Evolutionary conservation across 1,140 invertebrate genomes (phyloP), one percentile per base, ranked within the genome.

Genomic region (Drosophila mauritiana): DNA sequence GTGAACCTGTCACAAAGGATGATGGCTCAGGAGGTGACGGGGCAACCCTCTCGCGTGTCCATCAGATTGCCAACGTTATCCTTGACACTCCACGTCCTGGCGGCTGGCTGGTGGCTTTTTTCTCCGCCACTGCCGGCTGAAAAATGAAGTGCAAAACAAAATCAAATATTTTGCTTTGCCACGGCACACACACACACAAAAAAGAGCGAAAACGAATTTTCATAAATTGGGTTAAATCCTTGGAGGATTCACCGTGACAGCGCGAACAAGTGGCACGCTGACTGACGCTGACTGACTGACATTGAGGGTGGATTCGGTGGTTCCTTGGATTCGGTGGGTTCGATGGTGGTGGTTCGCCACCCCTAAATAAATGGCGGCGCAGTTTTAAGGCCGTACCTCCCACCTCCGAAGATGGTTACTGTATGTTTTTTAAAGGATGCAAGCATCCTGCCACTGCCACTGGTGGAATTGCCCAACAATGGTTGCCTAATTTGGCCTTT

Each of bases 211-310:
- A 63, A 63, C 68, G 42, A 74, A 86, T 89, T 80, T 88, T 88
- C 84, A 88, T 88, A 89, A 88, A 89, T 88, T 88, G 84, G 84
- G 84, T 88, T 88, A 88, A 88, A 89, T 88, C 84, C 84, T 88
- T 89, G 49, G 84, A 89, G 84, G 76, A 88, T 89, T 88, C 84
- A 72, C 84, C 85, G 81, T 88, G 84, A 88, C 84, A 88, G 84
- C 84, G 84, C 84, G 84, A 89, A 88, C 84, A 88, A 88, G 84
- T 88, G 81, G 72, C 80, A 80, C 58, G 69, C 67, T 76, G 62
- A 61, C 58, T 85, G 77, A 65, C 68, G 48, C 65, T 80, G 72
- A 80, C 77, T 80, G 69, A 75, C 77, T 80, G 69, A 75, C 75
- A 58, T 20, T 37, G 68, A 72, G 65, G 67, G 67, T 51, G 48